A percentile compares a stretch with the other conserved stretches of the same genome.
phyloP scores from a whole-genome alignment of 1,140 invertebrate genomes.

The Aphis craccivora region DNA sequence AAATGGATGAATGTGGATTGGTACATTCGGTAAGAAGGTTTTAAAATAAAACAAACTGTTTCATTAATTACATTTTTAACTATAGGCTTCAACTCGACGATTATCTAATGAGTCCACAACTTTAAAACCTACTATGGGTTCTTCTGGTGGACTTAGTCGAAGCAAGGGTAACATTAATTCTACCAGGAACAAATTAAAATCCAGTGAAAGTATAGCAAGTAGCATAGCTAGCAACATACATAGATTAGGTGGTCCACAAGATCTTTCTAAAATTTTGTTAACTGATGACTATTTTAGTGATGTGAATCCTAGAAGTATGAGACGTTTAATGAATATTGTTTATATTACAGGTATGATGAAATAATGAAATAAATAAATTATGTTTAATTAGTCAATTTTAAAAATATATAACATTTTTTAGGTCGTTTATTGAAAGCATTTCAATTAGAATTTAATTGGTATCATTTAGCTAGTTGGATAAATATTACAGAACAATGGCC shows the following conservation, averaged over 20 bases:
- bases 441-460: constrained; percentile 99
- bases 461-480: constrained; percentile 94
- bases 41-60: not conserved
- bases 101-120: constrained; percentile 72
- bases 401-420: constrained; percentile 63
- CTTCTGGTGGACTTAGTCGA: constrained; percentile 63
- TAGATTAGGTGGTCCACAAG: constrained; percentile 73
- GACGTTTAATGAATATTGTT: constrained; percentile 95
- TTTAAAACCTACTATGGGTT: constrained; percentile 37
- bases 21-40: constrained; percentile 51
- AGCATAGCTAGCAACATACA: constrained; percentile 88
- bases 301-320: constrained; percentile 96
- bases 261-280: constrained; percentile 84
- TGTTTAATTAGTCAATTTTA: not conserved
- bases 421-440: constrained; percentile 95
- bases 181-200: constrained; percentile 71
- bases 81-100: constrained; percentile 72
- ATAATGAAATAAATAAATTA: not conserved
- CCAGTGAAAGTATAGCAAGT: constrained; percentile 88
- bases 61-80: constrained; percentile 27
- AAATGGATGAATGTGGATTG: constrained; percentile 58
- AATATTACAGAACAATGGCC: constrained; percentile 99
- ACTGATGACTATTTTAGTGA: constrained; percentile 97
- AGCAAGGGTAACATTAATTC: constrained; percentile 67
- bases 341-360: constrained; percentile 83